Evolutionary conservation across 2,888 invertebrate genomes (phyloP), one percentile per base, ranked within the genome.

Genomic region (Scaptomyza polygonia): DNA sequence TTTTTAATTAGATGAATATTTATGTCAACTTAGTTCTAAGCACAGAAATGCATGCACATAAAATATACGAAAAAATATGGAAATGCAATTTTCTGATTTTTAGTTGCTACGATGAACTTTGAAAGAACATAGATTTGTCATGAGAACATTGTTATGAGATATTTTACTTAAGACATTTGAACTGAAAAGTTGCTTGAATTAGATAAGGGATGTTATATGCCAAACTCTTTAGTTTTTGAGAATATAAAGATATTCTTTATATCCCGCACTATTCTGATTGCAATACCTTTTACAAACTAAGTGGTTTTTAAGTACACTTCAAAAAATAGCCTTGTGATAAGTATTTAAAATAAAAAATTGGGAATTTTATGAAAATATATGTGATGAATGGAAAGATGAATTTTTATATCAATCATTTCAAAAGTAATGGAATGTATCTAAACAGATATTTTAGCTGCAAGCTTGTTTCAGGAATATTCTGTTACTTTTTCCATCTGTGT

Each of bases 71-170:
- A 68, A 53, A 32, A 49, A 53, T 21, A 9, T 43, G 4, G 32
- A 53, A 52, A 39, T 52, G 21, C 8, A 49, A 3, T 29, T 62
- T 21, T 64, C 4, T 18, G 5, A 12, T 16, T 40, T 18, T 21
- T 6, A 16, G 0, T 29, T 21, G 12, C 9, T 25, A 39, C 11
- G 16, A 42, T 11, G 29, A 59, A 57, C 29, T 21, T 30, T 16
- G 6, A 45, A 21, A 30, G 29, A 12, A 16, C 11, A 16, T 53
- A 14, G n/a, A n/a, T n/a, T 9, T 21, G 30, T 7, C 11, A 1
- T 47, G 34, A 36, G 14, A 16, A 16, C 8, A 39, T 36, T 34
- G 14, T 8, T 4, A 32, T 34, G 6, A 9, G 8, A 29, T 9
- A 9, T 9, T 7, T 29, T 8, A 8, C 29, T 29, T 9, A 8